Percentiles rank a stretch among this genome's conserved stretches.
Conservation (phyloP, 2,113 vertebrate species). For the Sylvilagus bachmani region DNA sequence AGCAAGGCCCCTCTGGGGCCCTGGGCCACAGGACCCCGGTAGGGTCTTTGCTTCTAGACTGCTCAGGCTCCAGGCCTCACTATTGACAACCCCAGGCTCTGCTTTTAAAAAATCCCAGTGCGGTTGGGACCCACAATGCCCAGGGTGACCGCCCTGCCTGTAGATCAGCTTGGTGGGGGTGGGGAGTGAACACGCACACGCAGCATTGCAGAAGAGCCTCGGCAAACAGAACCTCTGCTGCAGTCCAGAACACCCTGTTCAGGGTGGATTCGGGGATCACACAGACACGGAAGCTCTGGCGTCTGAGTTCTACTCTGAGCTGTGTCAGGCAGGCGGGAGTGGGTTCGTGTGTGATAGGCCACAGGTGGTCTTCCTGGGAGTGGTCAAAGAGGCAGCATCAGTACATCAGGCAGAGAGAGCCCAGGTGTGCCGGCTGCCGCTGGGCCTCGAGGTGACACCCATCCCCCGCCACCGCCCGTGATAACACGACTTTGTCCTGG, state of each 20-base stretch:
- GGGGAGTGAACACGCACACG: not conserved
- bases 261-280: accelerated
- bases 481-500: accelerated
- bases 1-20: not conserved
- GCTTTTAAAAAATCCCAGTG: not conserved
- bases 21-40: accelerated
- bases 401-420: not conserved
- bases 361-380: accelerated
- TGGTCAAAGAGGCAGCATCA: not conserved
- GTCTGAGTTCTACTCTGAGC: not conserved
- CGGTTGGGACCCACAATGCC: accelerated
- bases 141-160: accelerated
- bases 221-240: accelerated
- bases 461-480: too few relatives aligned
- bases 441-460: not conserved
- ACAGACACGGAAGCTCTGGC: too few relatives aligned
- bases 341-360: accelerated
- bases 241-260: not conserved
- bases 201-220: accelerated
- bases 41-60: too few relatives aligned
- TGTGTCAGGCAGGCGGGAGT: accelerated
- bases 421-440: accelerated
- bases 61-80: not conserved
- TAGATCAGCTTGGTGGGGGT: too few relatives aligned
- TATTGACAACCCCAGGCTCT: accelerated